These are phyloP conservation scores for Perdita meconis DNA, from an alignment of 2,888 invertebrate genomes.

Conservation along the genomic window DNA sequence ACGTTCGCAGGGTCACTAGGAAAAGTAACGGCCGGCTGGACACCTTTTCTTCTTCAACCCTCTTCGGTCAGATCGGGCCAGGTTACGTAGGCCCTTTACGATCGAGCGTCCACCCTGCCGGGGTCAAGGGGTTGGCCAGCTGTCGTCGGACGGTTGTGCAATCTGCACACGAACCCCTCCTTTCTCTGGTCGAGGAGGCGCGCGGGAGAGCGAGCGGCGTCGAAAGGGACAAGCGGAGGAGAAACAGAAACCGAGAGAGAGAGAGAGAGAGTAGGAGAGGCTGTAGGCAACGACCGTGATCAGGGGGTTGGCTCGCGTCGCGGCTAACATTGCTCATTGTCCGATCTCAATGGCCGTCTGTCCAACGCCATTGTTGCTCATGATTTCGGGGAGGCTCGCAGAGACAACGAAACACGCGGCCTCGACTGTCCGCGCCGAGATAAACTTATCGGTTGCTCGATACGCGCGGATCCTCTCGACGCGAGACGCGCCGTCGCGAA, in stretches of 20 bases:
- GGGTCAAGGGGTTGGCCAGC: conserved; percentile 84
- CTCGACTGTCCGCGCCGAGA: conserved; percentile 38
- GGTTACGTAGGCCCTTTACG: conserved; percentile 67
- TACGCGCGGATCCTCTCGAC: conserved; percentile 38
- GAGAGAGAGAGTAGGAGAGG: conserved; percentile 42
- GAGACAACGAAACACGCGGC: conserved; percentile 31
- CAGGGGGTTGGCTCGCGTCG: conserved; percentile 62
- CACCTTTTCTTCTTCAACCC: conserved; percentile 71
- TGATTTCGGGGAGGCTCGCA: conserved; percentile 66
- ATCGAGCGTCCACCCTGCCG: conserved; percentile 70
- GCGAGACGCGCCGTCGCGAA: conserved; percentile 14
- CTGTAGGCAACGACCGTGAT: conserved; percentile 46
- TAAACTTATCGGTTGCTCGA: conserved; percentile 61
- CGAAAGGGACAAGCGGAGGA: conserved; percentile 19
- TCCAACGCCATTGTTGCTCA: conserved; percentile 71
- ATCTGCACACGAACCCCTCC: conserved; percentile 74
- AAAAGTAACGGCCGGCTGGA: conserved; percentile 67
- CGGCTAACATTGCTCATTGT: conserved; percentile 71
- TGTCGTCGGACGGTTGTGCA: conserved; percentile 83
- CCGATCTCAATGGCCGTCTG: conserved; percentile 75
- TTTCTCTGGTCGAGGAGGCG: conserved; percentile 46
- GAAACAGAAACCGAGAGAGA: conserved; percentile 44
- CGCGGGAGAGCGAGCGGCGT: conserved; percentile 19
- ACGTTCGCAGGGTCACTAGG: conserved; percentile 60
- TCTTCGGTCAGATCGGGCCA: conserved; percentile 61